phyloP scores from a whole-genome alignment of 2,797 vertebrate genomes.

The Falco naumanni region DNA sequence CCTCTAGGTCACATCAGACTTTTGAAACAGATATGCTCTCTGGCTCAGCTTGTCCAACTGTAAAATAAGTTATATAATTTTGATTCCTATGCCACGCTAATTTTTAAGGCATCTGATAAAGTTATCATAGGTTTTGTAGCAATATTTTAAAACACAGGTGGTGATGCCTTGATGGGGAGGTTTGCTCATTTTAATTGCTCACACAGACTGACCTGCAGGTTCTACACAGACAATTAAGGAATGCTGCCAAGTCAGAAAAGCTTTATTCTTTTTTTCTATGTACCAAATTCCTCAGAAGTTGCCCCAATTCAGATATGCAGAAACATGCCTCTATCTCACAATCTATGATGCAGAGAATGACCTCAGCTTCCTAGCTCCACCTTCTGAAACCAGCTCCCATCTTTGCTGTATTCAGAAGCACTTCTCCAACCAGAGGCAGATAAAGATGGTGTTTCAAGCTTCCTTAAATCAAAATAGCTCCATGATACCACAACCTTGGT shows the following conservation, averaged over 20 bases:
- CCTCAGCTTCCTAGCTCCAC: neutral
- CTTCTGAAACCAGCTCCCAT: neutral
- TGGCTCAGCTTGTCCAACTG: neutral
- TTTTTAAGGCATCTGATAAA: neutral
- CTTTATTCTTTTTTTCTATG: neutral
- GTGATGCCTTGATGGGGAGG: fast-evolving
- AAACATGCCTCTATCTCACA: neutral
- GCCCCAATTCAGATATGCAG: neutral
- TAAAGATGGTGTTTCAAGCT: neutral
- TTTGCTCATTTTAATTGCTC: neutral
- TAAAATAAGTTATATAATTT: neutral
- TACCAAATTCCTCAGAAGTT: neutral
- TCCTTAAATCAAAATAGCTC: neutral
- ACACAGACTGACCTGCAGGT: neutral
- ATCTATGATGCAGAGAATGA: neutral
- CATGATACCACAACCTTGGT: neutral
- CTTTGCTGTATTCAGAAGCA: neutral
- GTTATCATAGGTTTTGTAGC: neutral
- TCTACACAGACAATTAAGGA: neutral
- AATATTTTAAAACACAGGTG: neutral
- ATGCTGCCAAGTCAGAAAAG: neutral
- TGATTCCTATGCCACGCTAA: neutral
- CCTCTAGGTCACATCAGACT: neutral
- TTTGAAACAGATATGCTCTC: neutral
- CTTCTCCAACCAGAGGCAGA: neutral